phyloP scores from a whole-genome alignment of 2,888 invertebrate genomes.

The Chymomyza caudatula region DNA sequence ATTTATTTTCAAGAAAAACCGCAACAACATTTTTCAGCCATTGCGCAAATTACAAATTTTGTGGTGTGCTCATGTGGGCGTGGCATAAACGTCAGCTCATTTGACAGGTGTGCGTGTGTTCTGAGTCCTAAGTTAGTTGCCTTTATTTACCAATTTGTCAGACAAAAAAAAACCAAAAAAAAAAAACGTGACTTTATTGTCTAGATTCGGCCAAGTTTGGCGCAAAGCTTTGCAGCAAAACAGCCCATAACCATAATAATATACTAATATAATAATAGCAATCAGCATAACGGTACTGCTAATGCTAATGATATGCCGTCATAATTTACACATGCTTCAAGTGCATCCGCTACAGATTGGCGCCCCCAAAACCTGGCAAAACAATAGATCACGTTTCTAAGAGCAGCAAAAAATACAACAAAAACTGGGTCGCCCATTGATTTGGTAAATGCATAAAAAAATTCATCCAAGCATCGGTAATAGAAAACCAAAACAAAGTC shows the following conservation, averaged over 20 bases:
- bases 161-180: background rate
- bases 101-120: background rate
- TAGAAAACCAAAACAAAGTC: background rate
- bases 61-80: background rate
- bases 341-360: conserved; percentile 60
- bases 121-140: background rate
- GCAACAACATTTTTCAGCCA: conserved; percentile 7
- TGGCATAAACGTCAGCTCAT: background rate
- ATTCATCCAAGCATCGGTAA: background rate
- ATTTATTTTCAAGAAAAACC: conserved; percentile 12
- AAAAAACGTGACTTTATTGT: conserved; percentile 43
- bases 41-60: background rate
- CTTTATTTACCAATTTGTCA: conserved; percentile 47
- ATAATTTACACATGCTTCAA: conserved; percentile 65
- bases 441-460: background rate
- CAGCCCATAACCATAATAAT: conserved; percentile 38
- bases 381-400: conserved; percentile 45
- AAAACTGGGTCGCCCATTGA: background rate
- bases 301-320: conserved; percentile 56
- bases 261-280: conserved; percentile 42
- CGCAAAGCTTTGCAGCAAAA: too few relatives aligned
- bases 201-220: background rate
- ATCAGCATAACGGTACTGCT: conserved; percentile 25
- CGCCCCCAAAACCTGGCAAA: conserved; percentile 18
- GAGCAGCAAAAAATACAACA: background rate